Evolutionary conservation across 2,113 vertebrate genomes (phyloP), one percentile per base, ranked within the genome.

Genomic region (Heterotilapia buettikoferi): DNA sequence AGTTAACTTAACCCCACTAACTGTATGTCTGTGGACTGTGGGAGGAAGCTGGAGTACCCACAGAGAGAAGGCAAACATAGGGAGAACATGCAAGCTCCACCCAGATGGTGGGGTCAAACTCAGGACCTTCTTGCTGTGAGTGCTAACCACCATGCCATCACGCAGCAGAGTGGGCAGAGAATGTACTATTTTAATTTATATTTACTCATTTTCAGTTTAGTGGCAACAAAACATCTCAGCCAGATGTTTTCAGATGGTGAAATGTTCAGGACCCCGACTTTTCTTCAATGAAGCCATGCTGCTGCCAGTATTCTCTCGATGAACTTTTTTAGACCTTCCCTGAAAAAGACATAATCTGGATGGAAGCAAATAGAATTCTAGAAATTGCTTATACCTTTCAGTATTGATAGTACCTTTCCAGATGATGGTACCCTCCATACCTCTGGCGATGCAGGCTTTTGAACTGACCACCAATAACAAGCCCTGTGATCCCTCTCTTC

Each of bases 261-360:
- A 68, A 40, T 68, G 33, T 0, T 68, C 63, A 1, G 63, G 33
- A 40, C 63, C 66, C n/a, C 1, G 19, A 40, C 33, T 43, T 68
- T 71, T 71, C 66, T 1, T 43, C 66, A 43, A 24, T 24, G 36
- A 71, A 71, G 66, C 38, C 36, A 43, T 24, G 66, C 38, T 43
- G 66, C 13, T 71, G 38, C 36, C 31, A 66, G 31, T 36, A 66
- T 66, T 12, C 18, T 5, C 61, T 66, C 61, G 36, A 36, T 36
- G 18, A 66, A 36, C 61, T n/a, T 36, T 19, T 66, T n/a, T 36
- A 66, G 36, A 43, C 38, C 12, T 43, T 9, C 12, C 38, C 66
- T 71, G 12, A 71, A 71, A 43, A 71, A 43, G n/a, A 71, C n/a
- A 14, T 9, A 0, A 40, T 14, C 38, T 73, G 38, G 0, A 73